Conservation (phyloP, 1,140 invertebrate species). For the Apocrypta bakeri region DNA sequence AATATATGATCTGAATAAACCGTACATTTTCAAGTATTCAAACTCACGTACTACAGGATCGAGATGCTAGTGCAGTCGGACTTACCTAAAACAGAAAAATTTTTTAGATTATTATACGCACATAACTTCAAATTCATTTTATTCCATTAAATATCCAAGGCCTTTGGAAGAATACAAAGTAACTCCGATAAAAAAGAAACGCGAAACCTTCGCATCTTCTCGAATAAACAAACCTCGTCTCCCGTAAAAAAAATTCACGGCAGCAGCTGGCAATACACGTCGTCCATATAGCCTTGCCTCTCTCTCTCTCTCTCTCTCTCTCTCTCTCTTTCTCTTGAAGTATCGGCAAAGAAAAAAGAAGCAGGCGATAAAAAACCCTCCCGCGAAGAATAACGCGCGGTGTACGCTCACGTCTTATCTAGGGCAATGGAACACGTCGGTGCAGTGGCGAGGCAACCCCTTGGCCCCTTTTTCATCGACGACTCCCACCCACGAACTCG, state of each 20-base stretch:
- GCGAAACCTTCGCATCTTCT: neutral
- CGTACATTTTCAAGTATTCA: neutral
- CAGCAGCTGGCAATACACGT: neutral
- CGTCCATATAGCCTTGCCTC: neutral
- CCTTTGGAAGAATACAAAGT: neutral
- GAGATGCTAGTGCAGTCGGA: neutral
- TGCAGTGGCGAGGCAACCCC: neutral
- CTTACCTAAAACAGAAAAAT: conserved; percentile 38
- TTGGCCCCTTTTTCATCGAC: neutral
- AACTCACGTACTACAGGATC: too few relatives aligned
- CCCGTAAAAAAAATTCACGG: neutral
- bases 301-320: neutral
- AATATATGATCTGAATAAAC: neutral
- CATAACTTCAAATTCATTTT: neutral
- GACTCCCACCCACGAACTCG: neutral
- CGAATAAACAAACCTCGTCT: neutral
- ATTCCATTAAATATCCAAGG: neutral
- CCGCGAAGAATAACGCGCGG: neutral
- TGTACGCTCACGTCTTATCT: neutral
- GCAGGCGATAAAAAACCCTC: neutral
- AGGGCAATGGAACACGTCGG: neutral
- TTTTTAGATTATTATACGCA: neutral
- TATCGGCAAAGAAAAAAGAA: neutral
- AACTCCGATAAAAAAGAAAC: neutral
- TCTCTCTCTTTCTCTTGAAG: neutral